Evolutionary conservation across 2,797 vertebrate genomes (phyloP), one percentile per base, ranked within the genome.

Genomic region (Aulostomus chinensis): DNA sequence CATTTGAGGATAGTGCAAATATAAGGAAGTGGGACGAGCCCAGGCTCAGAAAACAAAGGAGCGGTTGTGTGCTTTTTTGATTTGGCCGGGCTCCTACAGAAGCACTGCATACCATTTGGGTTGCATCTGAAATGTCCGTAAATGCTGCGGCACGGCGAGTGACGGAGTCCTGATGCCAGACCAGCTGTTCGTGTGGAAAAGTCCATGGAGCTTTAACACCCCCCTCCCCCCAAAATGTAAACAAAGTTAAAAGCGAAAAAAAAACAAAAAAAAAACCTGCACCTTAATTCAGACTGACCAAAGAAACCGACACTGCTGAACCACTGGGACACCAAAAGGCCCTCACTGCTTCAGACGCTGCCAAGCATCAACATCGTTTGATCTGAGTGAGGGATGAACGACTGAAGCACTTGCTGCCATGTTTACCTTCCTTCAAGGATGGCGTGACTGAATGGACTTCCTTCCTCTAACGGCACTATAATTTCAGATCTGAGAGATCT

Each of bases 251-350:
- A 11, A 49, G n/a, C n/a, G n/a, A n/a, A n/a, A n/a, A n/a, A n/a
- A n/a, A 57, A 53, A 22, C 0, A 2, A 60, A 55, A 68, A 26
- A 39, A 18, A 49, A 49, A 78, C 57, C 24, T 65, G 84, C 87
- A 89, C 87, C 86, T 89, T 89, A 82, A 71, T 57, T 24, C 73
- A 66, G 83, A 78, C 55, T 67, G 73, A 87, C 83, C 87, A 88
- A 88, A 89, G 84, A 88, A 46, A 66, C 25, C 35, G 34, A 57
- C 16, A 59, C 51, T 65, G 56, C 73, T 69, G 76, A 71, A 47
- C 26, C 41, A 51, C 54, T 40, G 14, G 9, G 33, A 60, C 59
- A 56, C 68, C 72, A 59, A 51, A 66, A 41, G n/a, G n/a, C n/a
- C 38, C 14, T 41, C 14, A n/a, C n/a, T n/a, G n/a, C n/a, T n/a